Evolutionary conservation across 2,888 invertebrate species (phyloP).

Genomic region (Oxyteleia sp.): DNA sequence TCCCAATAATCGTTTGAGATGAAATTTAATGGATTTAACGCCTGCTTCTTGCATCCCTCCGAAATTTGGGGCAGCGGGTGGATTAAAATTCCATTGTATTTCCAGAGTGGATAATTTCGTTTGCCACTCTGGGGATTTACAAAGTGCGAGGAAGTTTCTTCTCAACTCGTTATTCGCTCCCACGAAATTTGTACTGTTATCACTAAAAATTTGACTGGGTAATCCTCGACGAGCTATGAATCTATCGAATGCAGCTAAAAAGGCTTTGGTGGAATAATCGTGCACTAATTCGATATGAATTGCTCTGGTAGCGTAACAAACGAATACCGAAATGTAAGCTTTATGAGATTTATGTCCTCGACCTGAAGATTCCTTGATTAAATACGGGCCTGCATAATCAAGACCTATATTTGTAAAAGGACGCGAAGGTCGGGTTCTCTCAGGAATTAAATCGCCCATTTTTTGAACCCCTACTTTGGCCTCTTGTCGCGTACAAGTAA

Average conservation of each 20-base stretch:
- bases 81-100: too few species aligned
- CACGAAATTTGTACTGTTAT: slow-evolving; percentile 32
- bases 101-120: too few species aligned
- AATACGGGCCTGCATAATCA: slow-evolving; percentile 49
- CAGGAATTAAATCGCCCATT: background rate
- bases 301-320: slow-evolving; percentile 20
- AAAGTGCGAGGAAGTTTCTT: background rate
- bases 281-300: slow-evolving; percentile 36
- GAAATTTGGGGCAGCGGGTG: too few species aligned
- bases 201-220: slow-evolving; percentile 30
- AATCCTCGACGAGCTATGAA: slow-evolving; percentile 53
- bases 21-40: too few species aligned
- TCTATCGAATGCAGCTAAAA: slow-evolving; percentile 41
- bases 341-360: slow-evolving; percentile 36
- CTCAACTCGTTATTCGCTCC: background rate
- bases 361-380: slow-evolving; percentile 14
- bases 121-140: too few species aligned
- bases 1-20: too few species aligned
- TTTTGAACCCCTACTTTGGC: background rate
- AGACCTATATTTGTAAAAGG: slow-evolving; percentile 44
- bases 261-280: slow-evolving; percentile 35
- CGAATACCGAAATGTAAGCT: slow-evolving; percentile 44
- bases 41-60: too few species aligned
- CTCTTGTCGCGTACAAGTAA: background rate
- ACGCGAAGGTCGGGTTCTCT: background rate